phyloP scores from a whole-genome alignment of 1,140 invertebrate genomes.

The Dendroctonus valens region DNA sequence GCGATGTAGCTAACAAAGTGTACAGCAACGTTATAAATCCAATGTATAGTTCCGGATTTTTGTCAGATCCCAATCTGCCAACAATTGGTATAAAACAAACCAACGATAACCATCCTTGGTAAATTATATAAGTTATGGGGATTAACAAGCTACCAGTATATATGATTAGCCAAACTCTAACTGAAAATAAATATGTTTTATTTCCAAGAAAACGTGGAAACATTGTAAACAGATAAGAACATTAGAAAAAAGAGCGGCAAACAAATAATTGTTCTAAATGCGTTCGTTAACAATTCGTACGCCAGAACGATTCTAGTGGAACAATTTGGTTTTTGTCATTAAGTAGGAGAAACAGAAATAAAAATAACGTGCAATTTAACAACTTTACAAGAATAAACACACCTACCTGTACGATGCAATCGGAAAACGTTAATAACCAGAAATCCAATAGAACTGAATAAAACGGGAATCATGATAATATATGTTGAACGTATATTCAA shows the following conservation, averaged over 20 bases:
- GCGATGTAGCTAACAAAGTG: constrained; percentile 47
- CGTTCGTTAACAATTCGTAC: no score
- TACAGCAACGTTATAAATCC: constrained; percentile 47
- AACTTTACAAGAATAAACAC: no score
- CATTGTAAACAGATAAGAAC: no score
- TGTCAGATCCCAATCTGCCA: constrained; percentile 59
- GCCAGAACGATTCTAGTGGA: no score
- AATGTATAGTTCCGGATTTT: constrained; percentile 61
- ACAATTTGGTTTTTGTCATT: not conserved
- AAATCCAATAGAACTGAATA: constrained; percentile 50
- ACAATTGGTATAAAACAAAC: constrained; percentile 62
- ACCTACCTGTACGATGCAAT: constrained; percentile 44
- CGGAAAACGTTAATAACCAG: constrained; percentile 41
- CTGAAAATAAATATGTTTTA: constrained; percentile 41
- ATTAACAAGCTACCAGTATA: constrained; percentile 47
- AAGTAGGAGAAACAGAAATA: no score
- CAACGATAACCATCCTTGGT: constrained; percentile 34
- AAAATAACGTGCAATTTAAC: no score
- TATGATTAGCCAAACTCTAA: constrained; percentile 46
- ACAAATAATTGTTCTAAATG: no score
- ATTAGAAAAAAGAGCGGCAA: no score
- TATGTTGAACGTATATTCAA: constrained; percentile 53
- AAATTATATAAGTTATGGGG: constrained; percentile 47
- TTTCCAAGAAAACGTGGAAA: no score
- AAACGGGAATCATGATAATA: constrained; percentile 52